Evolutionary conservation across 1,140 invertebrate genomes (phyloP), one percentile per base, ranked within the genome.

Genomic region (Drosophila lacertosa): DNA sequence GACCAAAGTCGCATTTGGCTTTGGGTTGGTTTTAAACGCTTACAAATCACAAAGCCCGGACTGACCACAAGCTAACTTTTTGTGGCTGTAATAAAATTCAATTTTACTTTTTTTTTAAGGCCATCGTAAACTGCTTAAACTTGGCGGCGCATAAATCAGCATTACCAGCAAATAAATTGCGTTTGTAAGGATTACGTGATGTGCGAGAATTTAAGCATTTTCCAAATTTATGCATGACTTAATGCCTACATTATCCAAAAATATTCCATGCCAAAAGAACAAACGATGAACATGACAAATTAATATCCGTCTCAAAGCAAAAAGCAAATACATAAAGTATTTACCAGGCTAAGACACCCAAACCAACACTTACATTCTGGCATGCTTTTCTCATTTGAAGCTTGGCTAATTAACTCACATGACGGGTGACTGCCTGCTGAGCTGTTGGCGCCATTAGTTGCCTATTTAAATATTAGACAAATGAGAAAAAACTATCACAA

Each of bases 341-440:
- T 42, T 20, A 0, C 15, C 4, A 13, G 22, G n/a, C 7, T n/a
- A 32, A 44, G 9, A 13, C 11, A 15, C 10, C 18, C 26, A 48
- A 32, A 44, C 4, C 2, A 9, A 18, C 29, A 24, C 37, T 40
- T 22, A 69, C 53, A 57, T 32, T 39, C 3, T 7, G n/a, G n/a
- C n/a, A n/a, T n/a, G n/a, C n/a, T n/a, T n/a, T n/a, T n/a, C n/a
- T 68, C 57, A 42, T 62, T 32, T 64, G 22, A 51, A 68, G 42
- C 13, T 48, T 44, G 45, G 64, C 58, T 84, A 84, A 84, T 84
- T 84, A 77, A 72, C 26, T 20, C 47, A 67, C 39, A 44, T 63
- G 39, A 77, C 53, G 62, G 67, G 48, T 35, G 51, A 33, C 71
- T 35, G 5, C 79, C 71, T 42, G 54, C 35, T 20, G 70, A 32